phyloP scores from a whole-genome alignment of 92 coral and sea anemone species.

The Zoanthus sansibaricus region DNA sequence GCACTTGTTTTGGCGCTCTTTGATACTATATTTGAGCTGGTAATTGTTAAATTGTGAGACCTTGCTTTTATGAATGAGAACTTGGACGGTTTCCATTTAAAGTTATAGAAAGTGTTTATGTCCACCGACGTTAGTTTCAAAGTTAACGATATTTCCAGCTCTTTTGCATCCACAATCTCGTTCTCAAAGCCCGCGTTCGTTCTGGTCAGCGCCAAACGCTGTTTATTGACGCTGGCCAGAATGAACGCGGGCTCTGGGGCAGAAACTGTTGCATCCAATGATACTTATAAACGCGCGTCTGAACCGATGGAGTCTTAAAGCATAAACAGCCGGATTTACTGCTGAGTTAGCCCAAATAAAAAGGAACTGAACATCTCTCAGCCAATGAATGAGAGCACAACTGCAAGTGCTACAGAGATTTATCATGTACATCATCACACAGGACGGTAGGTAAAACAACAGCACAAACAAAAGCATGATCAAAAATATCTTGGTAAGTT shows the following conservation, averaged over 20 bases:
- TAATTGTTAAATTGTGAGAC: too few species aligned
- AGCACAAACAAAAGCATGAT: constrained; percentile 72
- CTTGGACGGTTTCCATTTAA: too few species aligned
- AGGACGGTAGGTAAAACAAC: constrained; percentile 74
- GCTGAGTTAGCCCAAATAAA: constrained; percentile 78
- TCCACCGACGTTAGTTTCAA: neutral
- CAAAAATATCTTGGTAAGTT: constrained; percentile 76
- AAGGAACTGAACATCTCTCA: constrained; percentile 72
- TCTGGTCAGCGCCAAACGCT: too few species aligned
- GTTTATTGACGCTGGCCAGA: too few species aligned
- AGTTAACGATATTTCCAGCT: neutral
- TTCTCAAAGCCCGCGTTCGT: too few species aligned
- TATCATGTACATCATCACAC: constrained; percentile 70
- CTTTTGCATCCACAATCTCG: too few species aligned
- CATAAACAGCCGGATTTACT: constrained; percentile 75
- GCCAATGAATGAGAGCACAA: constrained; percentile 74
- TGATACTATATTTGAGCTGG: too few species aligned
- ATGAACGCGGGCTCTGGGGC: too few species aligned
- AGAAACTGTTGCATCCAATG: neutral
- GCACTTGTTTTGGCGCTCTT: too few species aligned
- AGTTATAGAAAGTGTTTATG: too few species aligned
- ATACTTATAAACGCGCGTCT: constrained; percentile 57
- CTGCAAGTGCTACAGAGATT: constrained; percentile 74
- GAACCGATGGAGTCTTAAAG: constrained; percentile 55
- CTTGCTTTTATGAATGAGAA: too few species aligned